These are phyloP conservation scores for Dicentrarchus labrax DNA, from an alignment of 2,113 vertebrate genomes.

Conservation along the genomic window DNA sequence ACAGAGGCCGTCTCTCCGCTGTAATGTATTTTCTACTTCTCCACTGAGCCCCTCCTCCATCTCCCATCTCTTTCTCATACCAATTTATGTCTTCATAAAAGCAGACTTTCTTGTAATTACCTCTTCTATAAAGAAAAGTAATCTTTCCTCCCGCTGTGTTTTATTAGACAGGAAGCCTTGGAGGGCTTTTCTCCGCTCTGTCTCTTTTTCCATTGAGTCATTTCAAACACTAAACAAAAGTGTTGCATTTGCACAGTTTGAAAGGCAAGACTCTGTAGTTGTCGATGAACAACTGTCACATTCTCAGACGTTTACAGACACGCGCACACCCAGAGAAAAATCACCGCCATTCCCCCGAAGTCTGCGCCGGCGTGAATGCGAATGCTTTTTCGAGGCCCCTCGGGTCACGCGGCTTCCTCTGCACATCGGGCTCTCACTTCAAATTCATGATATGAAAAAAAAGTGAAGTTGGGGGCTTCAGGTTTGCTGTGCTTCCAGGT, in stretches of 20 bases:
- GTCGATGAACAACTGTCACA: conserved; percentile 2
- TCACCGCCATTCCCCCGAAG: not conserved
- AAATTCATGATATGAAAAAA: conserved; percentile 8
- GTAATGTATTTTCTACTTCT: conserved; percentile 14
- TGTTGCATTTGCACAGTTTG: not conserved
- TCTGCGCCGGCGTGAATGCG: not conserved
- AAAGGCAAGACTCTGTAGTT: not conserved
- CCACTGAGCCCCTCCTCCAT: not conserved
- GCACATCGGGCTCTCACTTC: conserved; percentile 22
- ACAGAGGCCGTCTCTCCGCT: conserved; percentile 3
- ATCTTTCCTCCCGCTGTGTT: conserved; percentile 56
- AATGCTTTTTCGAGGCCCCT: not conserved
- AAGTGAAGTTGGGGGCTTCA: not conserved
- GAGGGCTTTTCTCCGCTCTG: conserved; percentile 19
- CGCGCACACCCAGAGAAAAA: not conserved
- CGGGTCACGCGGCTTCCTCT: conserved; percentile 10
- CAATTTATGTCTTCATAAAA: conserved; percentile 60
- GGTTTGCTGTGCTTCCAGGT: conserved; percentile 13
- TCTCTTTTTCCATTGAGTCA: not conserved
- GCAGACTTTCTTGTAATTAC: conserved; percentile 68
- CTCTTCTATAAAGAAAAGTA: conserved; percentile 54
- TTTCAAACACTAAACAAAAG: conserved; percentile 24
- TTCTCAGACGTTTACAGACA: conserved; percentile 7
- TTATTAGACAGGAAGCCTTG: conserved; percentile 61
- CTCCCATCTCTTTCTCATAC: conserved; percentile 31